Base-by-base conservation (phyloP, 2,888 invertebrate genomes). In the Erebia epiphron region DNA sequence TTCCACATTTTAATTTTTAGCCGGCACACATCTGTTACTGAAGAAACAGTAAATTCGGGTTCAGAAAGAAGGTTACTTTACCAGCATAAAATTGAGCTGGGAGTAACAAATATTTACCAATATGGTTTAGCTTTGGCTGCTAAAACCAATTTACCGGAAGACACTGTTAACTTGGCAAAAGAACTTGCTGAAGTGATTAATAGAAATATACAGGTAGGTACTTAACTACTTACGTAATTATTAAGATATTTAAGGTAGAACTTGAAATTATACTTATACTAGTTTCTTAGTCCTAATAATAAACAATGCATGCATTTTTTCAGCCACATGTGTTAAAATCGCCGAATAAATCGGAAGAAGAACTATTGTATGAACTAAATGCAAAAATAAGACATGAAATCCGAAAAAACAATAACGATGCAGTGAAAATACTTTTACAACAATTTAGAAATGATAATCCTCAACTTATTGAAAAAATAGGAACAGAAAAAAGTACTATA, bases 111-210 rank as follows among this genome's bases (percentile, higher is more conserved):
- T 13, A 86, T 96, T 3, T 90, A 94, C 75, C 89, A 94, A 73
- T 97, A 97, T 79, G 97, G 97, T 0, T 86, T 97, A 43, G 91
- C 94, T 41, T 84, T 96, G 64, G 96, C 96, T 1, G 88, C 94
- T 72, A 94, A 93, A 76, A 95, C 95, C 0, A 93, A 95, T 74
- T 89, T 96, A 78, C 96, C 96, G 0, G 85, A 90, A 73, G 84
- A 88, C n/a, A 93, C 95, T 4, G 86, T 95, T 0, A 85, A 92
- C 64, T 81, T 94, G 60, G 95, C 95, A 0, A 87, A 90, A 69
- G 88, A 93, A 73, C 82, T 94, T 1, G 90, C 94, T 8, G 85
- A 85, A 65, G 77, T 92, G 1, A 91, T 94, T 61, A 76, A 80
- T 0, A 80, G 80, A 49, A 85, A 81, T 72, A 82, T 79, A 72